Base-by-base conservation (phyloP, 2,797 vertebrate species). In the Lemur catta region DNA sequence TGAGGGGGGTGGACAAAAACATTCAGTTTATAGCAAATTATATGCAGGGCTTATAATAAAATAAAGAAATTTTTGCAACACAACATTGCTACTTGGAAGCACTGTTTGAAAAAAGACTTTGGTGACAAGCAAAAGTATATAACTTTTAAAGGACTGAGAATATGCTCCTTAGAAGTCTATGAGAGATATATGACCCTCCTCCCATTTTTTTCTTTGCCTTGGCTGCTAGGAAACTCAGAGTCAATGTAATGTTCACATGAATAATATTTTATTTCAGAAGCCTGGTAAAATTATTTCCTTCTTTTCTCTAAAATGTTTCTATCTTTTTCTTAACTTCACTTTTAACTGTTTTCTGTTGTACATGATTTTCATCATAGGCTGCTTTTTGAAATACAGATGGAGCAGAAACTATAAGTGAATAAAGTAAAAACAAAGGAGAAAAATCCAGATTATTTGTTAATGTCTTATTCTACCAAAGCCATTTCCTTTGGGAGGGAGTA, bases 371-470 rank as follows among this genome's bases (percentile, higher is more conserved):
- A 87, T 57, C 33, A 48, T 50, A 96, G 95, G 33, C 50, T 87
- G 30, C 18, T 41, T 94, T 94, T 96, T 72, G 48, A 94, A 96
- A 96, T 86, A 89, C 7, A 89, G 71, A 69, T 72, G 72, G 85
- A 71, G 8, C 63, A 72, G 61, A 92, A 82, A 75, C 74, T 59
- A 84, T 86, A 97, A 91, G 82, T 84, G 80, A 86, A 67, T 91
- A 95, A 95, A 55, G 28, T 61, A 28, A 81, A 95, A 91, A 93
- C 93, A 92, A 96, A 94, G 82, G 57, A 79, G 65, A 61, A 79
- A 93, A 85, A 50, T 89, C 46, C 55, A 92, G 46, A 61, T 86
- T 94, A 67, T 97, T 96, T 96, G 94, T 97, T 95, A 97, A 94
- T 67, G 38, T 96, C 92, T 96, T 91, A 52, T 71, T 93, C 93